Base-by-base conservation (phyloP, 2,888 invertebrate species). In the Diaphora mendica region DNA sequence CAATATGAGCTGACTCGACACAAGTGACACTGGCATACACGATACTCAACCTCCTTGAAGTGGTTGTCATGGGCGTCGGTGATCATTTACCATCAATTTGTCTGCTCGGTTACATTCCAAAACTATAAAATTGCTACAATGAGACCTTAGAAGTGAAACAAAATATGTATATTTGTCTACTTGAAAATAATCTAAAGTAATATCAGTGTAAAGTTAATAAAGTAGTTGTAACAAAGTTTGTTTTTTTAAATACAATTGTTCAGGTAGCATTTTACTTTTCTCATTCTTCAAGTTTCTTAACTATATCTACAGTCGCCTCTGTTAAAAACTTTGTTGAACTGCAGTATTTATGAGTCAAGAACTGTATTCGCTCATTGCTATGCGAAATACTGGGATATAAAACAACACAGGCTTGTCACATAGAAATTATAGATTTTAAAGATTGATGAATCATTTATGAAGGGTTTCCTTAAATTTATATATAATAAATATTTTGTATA, bases 201-300 rank as follows among this genome's bases (percentile, higher is more conserved):
- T 59, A 69, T 48, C 39, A 26, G 20, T 51, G 9, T 51, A 68
- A 68, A 65, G 42, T 69, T 55, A 73, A 64, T 42, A 68, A 72
- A 51, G 64, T 48, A n/a, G 30, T 69, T 73, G 59, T 33, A 65
- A 73, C 51, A 64, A 69, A 73, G 64, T 64, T 48, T 35, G 42
- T 35, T 35, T 26, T n/a, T 7, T 7, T 68, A 26, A 68, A 64
- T 51, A 42, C 39, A 20, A 73, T 69, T 51, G 26, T 69, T 42
- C 51, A 68, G 68, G 68, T 73, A 69, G 55, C 33, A 69, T 69
- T 73, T 73, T 69, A 65, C 65, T 73, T 65, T 73, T 17, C 30
- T 55, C 9, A 20, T 64, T 26, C 33, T 72, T 65, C 55, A 39
- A 64, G 42, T 69, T 73, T 26, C 39, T 39, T 68, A 42, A 65